Conservation (phyloP, 2,113 vertebrate genomes). For the Malaclemys terrapin region DNA sequence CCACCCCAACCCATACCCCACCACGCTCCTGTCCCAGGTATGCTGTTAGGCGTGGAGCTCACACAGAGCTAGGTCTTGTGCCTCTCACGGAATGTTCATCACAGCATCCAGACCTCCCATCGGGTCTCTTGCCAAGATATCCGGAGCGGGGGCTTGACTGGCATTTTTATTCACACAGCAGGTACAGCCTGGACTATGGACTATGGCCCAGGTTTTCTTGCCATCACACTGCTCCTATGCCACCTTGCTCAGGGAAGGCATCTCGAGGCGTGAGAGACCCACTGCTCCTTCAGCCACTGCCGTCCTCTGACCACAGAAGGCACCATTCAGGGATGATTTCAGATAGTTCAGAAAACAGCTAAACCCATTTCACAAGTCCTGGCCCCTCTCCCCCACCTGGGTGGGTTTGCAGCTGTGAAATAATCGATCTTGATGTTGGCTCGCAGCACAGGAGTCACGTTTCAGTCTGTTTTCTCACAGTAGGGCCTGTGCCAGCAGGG, state of each 20-base stretch:
- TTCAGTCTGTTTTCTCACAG: not conserved
- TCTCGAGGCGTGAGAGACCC: rapidly evolving
- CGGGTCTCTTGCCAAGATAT: not conserved
- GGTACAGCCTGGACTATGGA: rapidly evolving
- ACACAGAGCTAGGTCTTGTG: not conserved
- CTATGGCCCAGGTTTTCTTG: not conserved
- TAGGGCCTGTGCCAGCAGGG: not conserved
- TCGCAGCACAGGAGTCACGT: not conserved
- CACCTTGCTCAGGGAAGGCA: not conserved
- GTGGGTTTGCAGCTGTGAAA: not conserved
- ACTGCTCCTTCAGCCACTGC: rapidly evolving
- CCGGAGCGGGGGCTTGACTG: not conserved
- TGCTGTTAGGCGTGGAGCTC: not conserved
- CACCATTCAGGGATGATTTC: rapidly evolving
- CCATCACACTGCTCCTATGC: rapidly evolving
- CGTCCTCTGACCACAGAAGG: not conserved
- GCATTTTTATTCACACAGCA: not conserved
- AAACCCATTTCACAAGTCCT: not conserved
- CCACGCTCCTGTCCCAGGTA: not conserved
- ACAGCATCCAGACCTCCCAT: not conserved
- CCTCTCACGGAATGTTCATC: not conserved
- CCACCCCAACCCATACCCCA: not conserved
- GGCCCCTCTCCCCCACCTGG: rapidly evolving
- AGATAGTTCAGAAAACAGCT: not conserved
- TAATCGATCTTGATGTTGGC: not conserved